Base-by-base conservation (phyloP, 2,113 vertebrate genomes). In the Kobus ellipsiprymnus region DNA sequence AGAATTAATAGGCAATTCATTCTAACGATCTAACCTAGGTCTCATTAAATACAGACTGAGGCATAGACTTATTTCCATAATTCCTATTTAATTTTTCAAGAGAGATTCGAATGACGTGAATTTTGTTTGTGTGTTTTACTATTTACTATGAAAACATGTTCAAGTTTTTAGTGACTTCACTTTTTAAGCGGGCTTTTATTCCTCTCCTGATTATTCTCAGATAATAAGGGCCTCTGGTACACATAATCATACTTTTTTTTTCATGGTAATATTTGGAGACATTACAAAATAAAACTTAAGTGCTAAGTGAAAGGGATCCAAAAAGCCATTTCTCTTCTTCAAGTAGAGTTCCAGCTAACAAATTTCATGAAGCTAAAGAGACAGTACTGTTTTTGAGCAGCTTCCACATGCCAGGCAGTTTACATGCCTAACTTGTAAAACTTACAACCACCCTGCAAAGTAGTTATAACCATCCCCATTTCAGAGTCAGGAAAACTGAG, bases 181-280 rank as follows among this genome's bases (percentile, higher is more conserved):
- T 60, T 64, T 62, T 19, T 15, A 93, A 83, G 40, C 0, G 0
- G 33, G 57, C 36, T 84, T 90, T 74, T 77, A 64, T 87, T 59
- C 36, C 14, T 91, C 27, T 95, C 50, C 89, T 55, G 55, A 85
- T 90, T 71, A 94, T 62, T 82, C 77, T 92, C n/a, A 86, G 64
- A 85, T 81, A 97, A 87, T 83, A 46, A 93, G 80, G 52, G 36
- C 2, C 46, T 89, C 54, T 89, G 10, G 29, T n/a, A 54, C 25
- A 92, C 80, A 74, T 12, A 96, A 91, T 80, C 14, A 87, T 87
- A 87, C 52, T n/a, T 97, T 93, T 85, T 77, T 94, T 81, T 90
- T 27, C 29, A 82, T 29, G n/a, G 21, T 46, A 78, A 94, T 44
- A 84, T 30, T 90, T 96, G 84, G 21, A 95, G 62, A 95, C 44